Conservation (phyloP, 2,113 vertebrate genomes). For the Lagenorhynchus albirostris region DNA sequence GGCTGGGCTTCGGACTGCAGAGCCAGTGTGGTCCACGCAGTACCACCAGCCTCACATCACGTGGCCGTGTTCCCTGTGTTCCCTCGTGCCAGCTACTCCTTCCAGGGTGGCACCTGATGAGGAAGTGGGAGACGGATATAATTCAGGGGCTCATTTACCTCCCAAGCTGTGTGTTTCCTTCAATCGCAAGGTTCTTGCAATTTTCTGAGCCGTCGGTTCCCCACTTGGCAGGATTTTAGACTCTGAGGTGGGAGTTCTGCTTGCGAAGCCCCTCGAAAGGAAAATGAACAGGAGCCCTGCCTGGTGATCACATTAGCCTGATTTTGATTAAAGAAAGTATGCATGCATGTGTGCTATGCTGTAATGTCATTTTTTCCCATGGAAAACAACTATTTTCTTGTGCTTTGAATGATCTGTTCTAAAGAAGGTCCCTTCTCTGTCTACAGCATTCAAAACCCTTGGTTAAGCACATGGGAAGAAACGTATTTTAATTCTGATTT, state of each 20-base stretch:
- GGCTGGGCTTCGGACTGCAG: not conserved
- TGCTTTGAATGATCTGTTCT: not conserved
- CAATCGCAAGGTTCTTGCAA: not conserved
- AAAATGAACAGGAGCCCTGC: not conserved
- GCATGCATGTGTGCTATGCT: not conserved
- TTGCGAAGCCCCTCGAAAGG: rapidly evolving
- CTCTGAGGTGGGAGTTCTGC: not conserved
- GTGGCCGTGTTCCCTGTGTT: rapidly evolving
- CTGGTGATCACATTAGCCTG: not conserved
- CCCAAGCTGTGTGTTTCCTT: not conserved
- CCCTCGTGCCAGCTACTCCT: not conserved
- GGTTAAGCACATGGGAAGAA: not conserved
- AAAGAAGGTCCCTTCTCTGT: not conserved
- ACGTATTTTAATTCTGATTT: not conserved
- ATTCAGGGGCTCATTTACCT: not conserved
- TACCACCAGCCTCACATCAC: rapidly evolving
- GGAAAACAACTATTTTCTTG: not conserved
- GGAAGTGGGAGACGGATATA: not conserved
- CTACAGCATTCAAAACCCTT: not conserved
- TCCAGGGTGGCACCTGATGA: not conserved
- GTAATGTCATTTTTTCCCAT: not conserved
- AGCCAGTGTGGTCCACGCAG: rapidly evolving
- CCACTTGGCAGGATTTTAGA: not conserved
- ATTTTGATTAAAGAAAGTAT: not conserved
- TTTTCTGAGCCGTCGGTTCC: not conserved